phyloP scores from a whole-genome alignment of 2,113 vertebrate genomes.

The Oriolus oriolus region DNA sequence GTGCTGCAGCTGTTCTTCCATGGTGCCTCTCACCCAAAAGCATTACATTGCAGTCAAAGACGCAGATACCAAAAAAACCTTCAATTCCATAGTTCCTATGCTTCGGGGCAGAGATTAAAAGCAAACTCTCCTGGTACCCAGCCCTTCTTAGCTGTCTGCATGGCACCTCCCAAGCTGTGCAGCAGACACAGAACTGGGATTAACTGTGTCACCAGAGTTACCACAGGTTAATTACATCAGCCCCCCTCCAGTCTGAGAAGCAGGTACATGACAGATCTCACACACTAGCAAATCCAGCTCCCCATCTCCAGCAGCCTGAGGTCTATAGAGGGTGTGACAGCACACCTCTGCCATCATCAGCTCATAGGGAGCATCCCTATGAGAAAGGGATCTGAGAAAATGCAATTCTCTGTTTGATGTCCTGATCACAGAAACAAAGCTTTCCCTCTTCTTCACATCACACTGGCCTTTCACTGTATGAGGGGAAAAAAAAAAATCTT shows the following conservation, averaged over 20 bases:
- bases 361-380: not conserved
- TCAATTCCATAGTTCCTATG: not conserved
- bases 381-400: not conserved
- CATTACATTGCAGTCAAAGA: not conserved
- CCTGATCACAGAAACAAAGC: not conserved
- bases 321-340: not conserved
- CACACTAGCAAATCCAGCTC: not conserved
- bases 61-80: not conserved
- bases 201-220: not conserved
- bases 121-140: not conserved
- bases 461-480: not conserved
- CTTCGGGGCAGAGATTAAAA: not conserved
- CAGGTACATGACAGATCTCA: not conserved
- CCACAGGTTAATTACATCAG: not conserved
- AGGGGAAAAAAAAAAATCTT: not conserved
- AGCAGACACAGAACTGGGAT: not conserved
- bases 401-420: not conserved
- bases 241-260: not conserved
- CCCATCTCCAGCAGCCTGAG: not conserved
- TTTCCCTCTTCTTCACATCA: not conserved
- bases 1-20: not conserved
- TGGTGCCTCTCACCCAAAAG: not conserved
- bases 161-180: not conserved
- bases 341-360: not conserved
- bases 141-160: not conserved